Base-by-base conservation (phyloP, 2,888 invertebrate species). In the Boloria selene region DNA sequence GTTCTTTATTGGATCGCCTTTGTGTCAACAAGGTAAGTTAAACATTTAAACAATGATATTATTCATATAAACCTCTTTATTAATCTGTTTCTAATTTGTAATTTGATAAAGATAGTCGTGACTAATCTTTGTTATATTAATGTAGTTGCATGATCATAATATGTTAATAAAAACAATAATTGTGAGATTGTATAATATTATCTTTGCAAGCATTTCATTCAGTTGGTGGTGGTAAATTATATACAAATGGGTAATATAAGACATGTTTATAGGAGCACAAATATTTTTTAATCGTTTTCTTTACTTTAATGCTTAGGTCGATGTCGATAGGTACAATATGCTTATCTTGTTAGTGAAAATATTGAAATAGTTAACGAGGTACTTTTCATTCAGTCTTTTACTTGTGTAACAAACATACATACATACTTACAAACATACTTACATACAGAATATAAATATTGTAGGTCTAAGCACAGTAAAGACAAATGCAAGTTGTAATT, bases 1-100 rank as follows among this genome's bases (percentile, higher is more conserved):
- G 83, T 84, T 86, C 81, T 82, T 86, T 87, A 86, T 90, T 90
- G 90, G 90, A 90, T 90, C 88, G 83, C 81, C 85, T 83, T 83
- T 79, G 78, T 80, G 76, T 75, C 79, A 75, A 72, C 77, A 79
- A 84, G 90, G 90, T 90, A 79, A 88, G 90, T 84, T 67, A 64
- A 63, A 51, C 44, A 59, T 47, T 64, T 54, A 62, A 68, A 65
- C 22, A 55, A 47, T 45, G 49, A 55, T 64, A 42, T 22, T 61
- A 17, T 50, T 63, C 45, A 52, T 56, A 61, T 59, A 58, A 2
- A 38, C 10, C 56, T 65, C 52, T 61, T 50, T 51, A 50, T 61
- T 61, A 65, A 68, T 68, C 54, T 54, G 66, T 71, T 49, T 65
- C 61, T 65, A 50, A 61, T 65, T 68, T 55, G 56, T 56, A 65